A percentile compares a stretch with the other conserved stretches of the same genome.
These are phyloP conservation scores for Drosophila emarginata DNA, from an alignment of 2,888 invertebrate genomes.

Conservation along the genomic window DNA sequence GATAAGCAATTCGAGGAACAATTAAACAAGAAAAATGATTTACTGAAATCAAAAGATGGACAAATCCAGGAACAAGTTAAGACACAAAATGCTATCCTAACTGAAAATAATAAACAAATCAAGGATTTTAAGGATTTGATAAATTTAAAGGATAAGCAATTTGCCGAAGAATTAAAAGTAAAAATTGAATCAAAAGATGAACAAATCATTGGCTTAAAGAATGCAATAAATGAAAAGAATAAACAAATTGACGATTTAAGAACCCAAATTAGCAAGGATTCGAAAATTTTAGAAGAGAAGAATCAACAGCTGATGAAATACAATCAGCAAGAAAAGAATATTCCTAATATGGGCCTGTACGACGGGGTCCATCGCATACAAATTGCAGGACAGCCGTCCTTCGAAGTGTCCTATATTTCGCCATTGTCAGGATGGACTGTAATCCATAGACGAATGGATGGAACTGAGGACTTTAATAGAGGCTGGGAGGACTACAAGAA, in stretches of 20 bases:
- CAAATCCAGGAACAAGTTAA: background rate
- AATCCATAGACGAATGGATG: conserved; percentile 4
- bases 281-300: background rate
- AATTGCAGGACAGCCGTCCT: background rate
- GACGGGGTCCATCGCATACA: background rate
- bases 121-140: no score
- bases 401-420: background rate
- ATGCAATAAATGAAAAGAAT: no score
- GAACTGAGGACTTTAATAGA: conserved; percentile 1
- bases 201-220: no score
- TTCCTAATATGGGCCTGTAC: background rate
- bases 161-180: no score
- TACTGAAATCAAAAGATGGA: no score
- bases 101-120: no score
- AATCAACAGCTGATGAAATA: background rate
- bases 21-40: background rate
- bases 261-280: background rate
- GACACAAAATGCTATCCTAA: background rate
- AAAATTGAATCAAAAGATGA: no score
- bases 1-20: background rate
- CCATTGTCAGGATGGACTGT: conserved; percentile 12
- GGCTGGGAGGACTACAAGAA: conserved; percentile 10
- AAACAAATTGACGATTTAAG: background rate
- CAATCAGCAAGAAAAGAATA: background rate
- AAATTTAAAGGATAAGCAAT: no score